phyloP scores from a whole-genome alignment of 2,888 invertebrate genomes.

The Syrista parreyssii region DNA sequence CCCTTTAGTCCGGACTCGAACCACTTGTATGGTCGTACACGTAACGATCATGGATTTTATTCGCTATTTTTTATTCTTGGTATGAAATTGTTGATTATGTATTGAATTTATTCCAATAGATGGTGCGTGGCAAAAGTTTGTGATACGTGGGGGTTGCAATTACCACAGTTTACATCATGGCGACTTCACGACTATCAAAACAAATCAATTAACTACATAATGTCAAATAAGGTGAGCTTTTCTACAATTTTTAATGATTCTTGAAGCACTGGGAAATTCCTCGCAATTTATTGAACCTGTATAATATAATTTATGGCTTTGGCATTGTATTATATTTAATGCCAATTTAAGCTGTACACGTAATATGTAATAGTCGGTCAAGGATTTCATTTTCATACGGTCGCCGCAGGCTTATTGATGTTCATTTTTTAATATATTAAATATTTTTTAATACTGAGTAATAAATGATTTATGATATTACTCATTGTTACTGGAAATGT shows the following conservation, averaged over 20 bases:
- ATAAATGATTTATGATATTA: not conserved
- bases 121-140: not conserved
- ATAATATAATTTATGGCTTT: not conserved
- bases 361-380: not conserved
- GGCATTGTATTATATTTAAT: not conserved
- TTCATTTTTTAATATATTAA: slow-evolving; percentile 7
- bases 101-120: not conserved
- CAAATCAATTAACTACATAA: slow-evolving; percentile 41
- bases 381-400: not conserved
- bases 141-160: not conserved
- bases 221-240: slow-evolving; percentile 45
- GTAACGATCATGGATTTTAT: not conserved
- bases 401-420: slow-evolving; percentile 36
- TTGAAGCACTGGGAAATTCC: not conserved
- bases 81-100: not conserved
- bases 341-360: not conserved
- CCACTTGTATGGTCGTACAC: not conserved
- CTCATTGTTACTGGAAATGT: not conserved
- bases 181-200: slow-evolving; percentile 42
- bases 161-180: slow-evolving; percentile 37
- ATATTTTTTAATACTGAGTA: not conserved
- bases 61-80: not conserved
- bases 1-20: not conserved
- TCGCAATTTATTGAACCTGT: not conserved
- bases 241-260: not conserved